A percentile compares a stretch with the other conserved stretches of the same genome.
Conservation (phyloP, 2,797 vertebrate species). For the Acanthis flammea region DNA sequence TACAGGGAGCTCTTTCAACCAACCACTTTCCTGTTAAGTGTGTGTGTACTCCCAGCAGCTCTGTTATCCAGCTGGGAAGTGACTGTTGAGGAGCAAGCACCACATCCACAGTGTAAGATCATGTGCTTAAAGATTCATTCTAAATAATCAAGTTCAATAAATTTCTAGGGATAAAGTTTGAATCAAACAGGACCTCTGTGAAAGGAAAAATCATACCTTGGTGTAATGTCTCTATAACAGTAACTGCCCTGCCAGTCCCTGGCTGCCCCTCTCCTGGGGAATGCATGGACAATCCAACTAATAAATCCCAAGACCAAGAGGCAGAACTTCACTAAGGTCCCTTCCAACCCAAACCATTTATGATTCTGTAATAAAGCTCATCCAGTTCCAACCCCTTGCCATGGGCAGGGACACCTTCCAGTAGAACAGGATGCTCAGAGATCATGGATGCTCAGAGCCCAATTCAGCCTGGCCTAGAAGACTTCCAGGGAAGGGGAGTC, state of each 20-base stretch:
- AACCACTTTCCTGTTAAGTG: not conserved
- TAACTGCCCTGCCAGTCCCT: too few relatives aligned
- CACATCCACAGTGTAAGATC: not conserved
- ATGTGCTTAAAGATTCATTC: not conserved
- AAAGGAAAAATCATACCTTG: not conserved
- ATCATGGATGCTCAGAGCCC: not conserved
- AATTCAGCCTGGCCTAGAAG: not conserved
- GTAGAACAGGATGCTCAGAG: not conserved
- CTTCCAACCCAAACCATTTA: not conserved
- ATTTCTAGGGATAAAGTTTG: not conserved
- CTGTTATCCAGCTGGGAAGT: not conserved
- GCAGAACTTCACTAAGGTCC: not conserved
- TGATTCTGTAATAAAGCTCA: not conserved
- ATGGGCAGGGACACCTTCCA: not conserved
- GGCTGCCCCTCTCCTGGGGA: not conserved
- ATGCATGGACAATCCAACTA: not conserved
- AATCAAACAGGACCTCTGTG: not conserved
- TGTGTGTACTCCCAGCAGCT: not conserved
- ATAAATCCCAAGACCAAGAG: not conserved
- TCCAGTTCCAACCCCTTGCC: not conserved
- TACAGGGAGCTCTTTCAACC: not conserved
- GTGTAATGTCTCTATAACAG: not conserved
- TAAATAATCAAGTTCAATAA: not conserved
- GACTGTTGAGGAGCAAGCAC: not conserved
- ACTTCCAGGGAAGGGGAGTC: not conserved